phyloP scores from a whole-genome alignment of 2,888 invertebrate species.

The Drosophila imparisetae region DNA sequence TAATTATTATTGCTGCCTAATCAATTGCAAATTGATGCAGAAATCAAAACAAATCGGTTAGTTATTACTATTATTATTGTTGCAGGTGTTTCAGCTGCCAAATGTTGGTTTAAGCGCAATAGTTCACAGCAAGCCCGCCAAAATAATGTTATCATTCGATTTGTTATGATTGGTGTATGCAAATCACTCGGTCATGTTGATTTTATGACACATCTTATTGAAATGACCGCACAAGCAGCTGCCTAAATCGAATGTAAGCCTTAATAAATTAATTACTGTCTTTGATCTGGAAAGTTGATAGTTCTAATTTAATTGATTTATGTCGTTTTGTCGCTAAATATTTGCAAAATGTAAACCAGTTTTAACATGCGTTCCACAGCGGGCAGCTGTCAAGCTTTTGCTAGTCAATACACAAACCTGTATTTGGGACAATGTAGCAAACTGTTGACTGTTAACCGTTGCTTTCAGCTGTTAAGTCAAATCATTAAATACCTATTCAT shows the following conservation, averaged over 20 bases:
- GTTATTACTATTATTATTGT: neutral
- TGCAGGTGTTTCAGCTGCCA: conserved; percentile 24
- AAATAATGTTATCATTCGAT: conserved; percentile 26
- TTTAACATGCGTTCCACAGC: conserved; percentile 40
- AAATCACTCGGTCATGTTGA: conserved; percentile 31
- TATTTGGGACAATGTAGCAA: conserved; percentile 45
- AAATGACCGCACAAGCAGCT: neutral
- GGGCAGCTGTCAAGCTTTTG: conserved; percentile 34
- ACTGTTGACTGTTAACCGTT: neutral
- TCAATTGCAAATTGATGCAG: conserved; percentile 17
- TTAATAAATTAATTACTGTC: neutral
- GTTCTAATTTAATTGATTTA: too few relatives aligned
- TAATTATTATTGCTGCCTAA: neutral
- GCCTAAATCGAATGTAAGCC: neutral
- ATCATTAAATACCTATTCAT: neutral
- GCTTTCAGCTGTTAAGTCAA: neutral
- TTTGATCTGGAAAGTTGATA: neutral
- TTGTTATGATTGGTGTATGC: conserved; percentile 26
- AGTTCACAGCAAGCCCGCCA: conserved; percentile 7
- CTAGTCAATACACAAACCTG: conserved; percentile 41
- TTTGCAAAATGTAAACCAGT: conserved; percentile 11
- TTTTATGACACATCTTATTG: conserved; percentile 40
- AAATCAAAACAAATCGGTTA: conserved; percentile 4
- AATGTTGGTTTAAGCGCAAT: conserved; percentile 17
- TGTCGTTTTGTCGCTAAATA: too few relatives aligned